Evolutionary conservation across 2,797 vertebrate species (phyloP).

Genomic region (Nannoperca australis): DNA sequence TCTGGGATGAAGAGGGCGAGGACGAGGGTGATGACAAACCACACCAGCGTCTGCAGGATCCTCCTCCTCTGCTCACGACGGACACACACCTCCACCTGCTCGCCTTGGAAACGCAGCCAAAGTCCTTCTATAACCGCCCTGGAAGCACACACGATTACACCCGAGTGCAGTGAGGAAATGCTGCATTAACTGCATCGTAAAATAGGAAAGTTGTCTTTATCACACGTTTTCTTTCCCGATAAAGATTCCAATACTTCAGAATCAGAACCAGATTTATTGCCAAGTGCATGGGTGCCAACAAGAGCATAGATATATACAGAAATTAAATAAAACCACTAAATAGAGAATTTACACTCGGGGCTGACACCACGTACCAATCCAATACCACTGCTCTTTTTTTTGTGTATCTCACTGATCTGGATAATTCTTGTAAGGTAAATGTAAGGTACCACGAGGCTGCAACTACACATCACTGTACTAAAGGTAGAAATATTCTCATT

Average conservation of each 20-base stretch:
- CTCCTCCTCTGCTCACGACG: slow-evolving; percentile 89
- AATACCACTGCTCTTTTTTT: not conserved
- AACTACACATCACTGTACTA: not conserved
- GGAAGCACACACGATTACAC: slow-evolving; percentile 1
- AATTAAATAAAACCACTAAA: too few relatives aligned
- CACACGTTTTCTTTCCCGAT: not conserved
- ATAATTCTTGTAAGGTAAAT: not conserved
- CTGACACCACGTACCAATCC: not conserved
- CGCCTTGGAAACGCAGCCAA: slow-evolving; percentile 93
- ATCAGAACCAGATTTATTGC: too few relatives aligned
- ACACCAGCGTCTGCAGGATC: slow-evolving; percentile 90
- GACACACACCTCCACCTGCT: slow-evolving; percentile 92
- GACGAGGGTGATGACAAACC: slow-evolving; percentile 93
- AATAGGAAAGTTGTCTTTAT: not conserved
- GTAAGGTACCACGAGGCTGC: not conserved
- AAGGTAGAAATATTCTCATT: not conserved
- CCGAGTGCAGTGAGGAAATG: not conserved
- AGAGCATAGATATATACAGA: too few relatives aligned
- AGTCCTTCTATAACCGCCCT: slow-evolving; percentile 96
- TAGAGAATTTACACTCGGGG: not conserved
- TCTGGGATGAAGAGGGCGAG: slow-evolving; percentile 97
- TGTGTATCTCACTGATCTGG: not conserved
- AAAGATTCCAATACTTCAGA: too few relatives aligned
- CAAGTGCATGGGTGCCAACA: too few relatives aligned
- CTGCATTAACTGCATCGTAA: not conserved